These are phyloP conservation scores for Corythornis vintsioides DNA, from an alignment of 2,113 vertebrate species.

Conservation along the genomic window DNA sequence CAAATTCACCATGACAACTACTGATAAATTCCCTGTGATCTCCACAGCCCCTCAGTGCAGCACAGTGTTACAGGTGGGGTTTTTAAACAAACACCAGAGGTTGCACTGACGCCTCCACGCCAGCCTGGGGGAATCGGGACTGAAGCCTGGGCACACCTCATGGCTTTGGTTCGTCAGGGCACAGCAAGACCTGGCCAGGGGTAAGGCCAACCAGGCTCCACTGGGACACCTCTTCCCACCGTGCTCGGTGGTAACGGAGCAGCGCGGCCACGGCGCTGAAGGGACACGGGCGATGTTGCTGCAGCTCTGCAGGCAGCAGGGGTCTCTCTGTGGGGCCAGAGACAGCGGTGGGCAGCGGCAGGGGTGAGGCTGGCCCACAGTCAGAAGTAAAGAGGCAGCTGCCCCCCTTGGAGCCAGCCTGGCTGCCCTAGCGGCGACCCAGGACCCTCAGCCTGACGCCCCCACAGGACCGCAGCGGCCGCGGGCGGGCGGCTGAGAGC, in stretches of 20 bases:
- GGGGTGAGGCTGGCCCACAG: too few relatives aligned
- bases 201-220: neutral
- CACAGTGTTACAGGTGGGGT: too few relatives aligned
- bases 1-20: too few relatives aligned
- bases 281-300: conserved; percentile 82
- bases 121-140: neutral
- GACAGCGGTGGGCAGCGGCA: neutral
- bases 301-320: conserved; percentile 82
- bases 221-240: neutral
- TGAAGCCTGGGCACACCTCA: neutral
- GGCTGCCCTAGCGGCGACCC: neutral
- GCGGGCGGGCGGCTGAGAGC: too few relatives aligned
- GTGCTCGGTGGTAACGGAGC: conserved; percentile 41
- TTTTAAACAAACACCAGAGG: too few relatives aligned
- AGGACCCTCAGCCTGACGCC: neutral
- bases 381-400: conserved; percentile 15
- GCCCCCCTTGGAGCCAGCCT: neutral
- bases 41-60: too few relatives aligned
- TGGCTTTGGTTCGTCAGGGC: too few relatives aligned
- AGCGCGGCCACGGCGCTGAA: conserved; percentile 74
- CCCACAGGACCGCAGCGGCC: neutral
- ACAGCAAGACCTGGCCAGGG: too few relatives aligned
- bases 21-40: too few relatives aligned
- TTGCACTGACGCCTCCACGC: neutral
- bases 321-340: conserved; percentile 74